Evolutionary conservation across 2,113 vertebrate genomes (phyloP).

Genomic region (Danionella cerebrum): DNA sequence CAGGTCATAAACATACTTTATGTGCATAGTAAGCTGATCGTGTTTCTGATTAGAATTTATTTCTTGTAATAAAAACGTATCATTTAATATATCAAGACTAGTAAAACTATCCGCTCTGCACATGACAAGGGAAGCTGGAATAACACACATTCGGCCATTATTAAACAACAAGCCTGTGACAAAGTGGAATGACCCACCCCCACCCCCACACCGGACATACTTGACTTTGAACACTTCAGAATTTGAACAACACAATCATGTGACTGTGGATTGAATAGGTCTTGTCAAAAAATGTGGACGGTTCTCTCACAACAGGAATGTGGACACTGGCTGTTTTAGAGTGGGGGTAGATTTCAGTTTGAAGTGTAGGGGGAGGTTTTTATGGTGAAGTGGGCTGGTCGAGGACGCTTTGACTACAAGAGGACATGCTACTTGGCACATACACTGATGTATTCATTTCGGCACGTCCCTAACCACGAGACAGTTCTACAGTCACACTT

Average conservation of each 20-base stretch:
- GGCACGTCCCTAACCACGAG: not conserved
- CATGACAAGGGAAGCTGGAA: not conserved
- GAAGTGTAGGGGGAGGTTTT: constrained; percentile 35
- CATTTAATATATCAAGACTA: too few relatives aligned
- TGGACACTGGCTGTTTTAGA: not conserved
- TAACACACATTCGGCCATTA: not conserved
- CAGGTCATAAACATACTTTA: too few relatives aligned
- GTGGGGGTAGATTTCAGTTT: constrained; percentile 16
- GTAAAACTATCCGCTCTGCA: not conserved
- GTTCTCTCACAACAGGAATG: constrained; percentile 7
- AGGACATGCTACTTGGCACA: constrained; percentile 16
- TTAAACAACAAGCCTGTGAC: not conserved
- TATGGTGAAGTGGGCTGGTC: constrained; percentile 24
- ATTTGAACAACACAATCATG: not conserved
- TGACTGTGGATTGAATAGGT: not conserved
- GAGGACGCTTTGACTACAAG: not conserved
- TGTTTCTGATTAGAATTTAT: not conserved
- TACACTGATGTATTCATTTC: constrained; percentile 3
- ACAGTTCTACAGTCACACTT: not conserved
- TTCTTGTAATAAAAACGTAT: too few relatives aligned
- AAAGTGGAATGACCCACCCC: too few relatives aligned
- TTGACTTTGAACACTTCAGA: constrained; percentile 11
- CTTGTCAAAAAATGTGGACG: not conserved
- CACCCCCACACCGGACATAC: not conserved
- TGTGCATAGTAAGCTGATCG: not conserved